phyloP scores from a whole-genome alignment of 2,113 vertebrate genomes.

The Coturnix japonica region DNA sequence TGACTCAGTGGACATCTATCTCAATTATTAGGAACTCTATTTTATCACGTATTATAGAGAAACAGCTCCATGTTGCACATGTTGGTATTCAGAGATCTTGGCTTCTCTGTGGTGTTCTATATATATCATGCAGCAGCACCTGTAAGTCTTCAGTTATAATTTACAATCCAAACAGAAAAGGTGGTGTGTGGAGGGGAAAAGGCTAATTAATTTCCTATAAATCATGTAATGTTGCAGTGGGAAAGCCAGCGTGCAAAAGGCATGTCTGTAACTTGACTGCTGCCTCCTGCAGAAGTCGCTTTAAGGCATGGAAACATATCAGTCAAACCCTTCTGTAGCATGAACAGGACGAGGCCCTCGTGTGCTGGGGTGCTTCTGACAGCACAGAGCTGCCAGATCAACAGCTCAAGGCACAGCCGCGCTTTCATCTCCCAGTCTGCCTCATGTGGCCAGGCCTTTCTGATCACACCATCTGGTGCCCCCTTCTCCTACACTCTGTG shows the following conservation, averaged over 20 bases:
- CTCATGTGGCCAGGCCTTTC: not conserved
- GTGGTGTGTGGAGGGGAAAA: not conserved
- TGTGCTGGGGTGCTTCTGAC: not conserved
- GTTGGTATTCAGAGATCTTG: not conserved
- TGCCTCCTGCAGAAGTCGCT: not conserved
- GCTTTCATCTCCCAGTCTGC: not conserved
- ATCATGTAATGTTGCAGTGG: not conserved
- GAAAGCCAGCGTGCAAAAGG: not conserved
- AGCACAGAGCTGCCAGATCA: not conserved
- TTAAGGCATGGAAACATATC: not conserved
- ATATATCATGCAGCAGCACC: not conserved
- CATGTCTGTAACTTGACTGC: not conserved
- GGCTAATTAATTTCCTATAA: not conserved
- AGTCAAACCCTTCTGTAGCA: not conserved
- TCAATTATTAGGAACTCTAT: not conserved
- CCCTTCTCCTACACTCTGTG: not conserved
- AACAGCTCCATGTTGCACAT: not conserved
- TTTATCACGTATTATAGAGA: not conserved
- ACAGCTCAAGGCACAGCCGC: not conserved
- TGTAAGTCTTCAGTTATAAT: not conserved
- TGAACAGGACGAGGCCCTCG: not conserved
- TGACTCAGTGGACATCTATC: rapidly evolving
- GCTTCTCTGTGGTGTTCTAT: not conserved
- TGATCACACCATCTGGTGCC: slow-evolving; percentile 8
- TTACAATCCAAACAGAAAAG: not conserved